Conservation (phyloP, 2,113 vertebrate genomes). For the Oncorhynchus masou region DNA sequence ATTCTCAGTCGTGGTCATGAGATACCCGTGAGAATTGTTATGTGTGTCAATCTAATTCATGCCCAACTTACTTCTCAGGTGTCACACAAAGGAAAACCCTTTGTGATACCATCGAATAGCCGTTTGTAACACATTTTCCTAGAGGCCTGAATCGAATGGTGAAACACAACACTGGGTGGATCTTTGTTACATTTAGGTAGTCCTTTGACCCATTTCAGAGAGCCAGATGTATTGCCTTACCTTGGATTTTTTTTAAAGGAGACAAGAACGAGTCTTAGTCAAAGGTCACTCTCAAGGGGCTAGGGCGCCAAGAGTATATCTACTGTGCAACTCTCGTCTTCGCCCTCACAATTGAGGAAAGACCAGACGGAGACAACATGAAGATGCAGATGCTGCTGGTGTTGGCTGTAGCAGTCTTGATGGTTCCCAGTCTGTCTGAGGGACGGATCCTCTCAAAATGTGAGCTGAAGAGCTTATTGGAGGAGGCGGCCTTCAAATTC, state of each 20-base stretch:
- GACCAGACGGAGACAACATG: neutral
- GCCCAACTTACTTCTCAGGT: neutral
- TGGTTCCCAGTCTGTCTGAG: neutral
- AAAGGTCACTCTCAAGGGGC: neutral
- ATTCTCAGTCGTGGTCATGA: too few relatives aligned
- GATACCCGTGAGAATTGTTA: neutral
- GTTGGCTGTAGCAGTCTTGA: slow-evolving; percentile 9
- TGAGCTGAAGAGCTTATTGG: slow-evolving; percentile 2
- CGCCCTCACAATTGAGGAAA: neutral
- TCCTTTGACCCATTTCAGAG: too few relatives aligned
- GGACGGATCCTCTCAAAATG: slow-evolving; percentile 24
- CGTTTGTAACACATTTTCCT: too few relatives aligned
- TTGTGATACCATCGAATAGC: too few relatives aligned
- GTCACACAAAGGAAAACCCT: too few relatives aligned
- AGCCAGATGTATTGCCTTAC: too few relatives aligned
- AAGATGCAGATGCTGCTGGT: slow-evolving; percentile 13
- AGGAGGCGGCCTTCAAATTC: neutral
- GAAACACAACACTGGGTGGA: too few relatives aligned
- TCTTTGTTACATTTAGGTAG: too few relatives aligned
- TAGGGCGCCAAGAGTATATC: neutral
- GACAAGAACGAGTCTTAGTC: too few relatives aligned
- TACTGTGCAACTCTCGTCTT: neutral
- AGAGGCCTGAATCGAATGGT: too few relatives aligned
- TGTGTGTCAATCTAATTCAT: neutral
- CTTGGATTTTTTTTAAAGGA: too few relatives aligned